Evolutionary conservation across 2,888 invertebrate genomes (phyloP), one percentile per base, ranked within the genome.

Genomic region (Idaea dimidiata): DNA sequence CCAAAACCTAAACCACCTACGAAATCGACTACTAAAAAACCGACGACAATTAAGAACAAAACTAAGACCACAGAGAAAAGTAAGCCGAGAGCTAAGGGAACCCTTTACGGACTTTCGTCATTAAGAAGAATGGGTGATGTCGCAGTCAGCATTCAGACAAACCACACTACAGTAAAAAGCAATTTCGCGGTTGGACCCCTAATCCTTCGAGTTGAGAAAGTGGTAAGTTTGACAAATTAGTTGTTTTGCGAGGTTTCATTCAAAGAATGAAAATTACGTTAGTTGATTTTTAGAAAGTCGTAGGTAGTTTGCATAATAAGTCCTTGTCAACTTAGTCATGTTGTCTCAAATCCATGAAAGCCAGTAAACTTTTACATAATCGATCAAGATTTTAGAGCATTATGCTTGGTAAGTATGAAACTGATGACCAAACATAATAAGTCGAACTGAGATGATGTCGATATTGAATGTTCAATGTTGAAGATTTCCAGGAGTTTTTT

Each of bases 101-200:
- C 96, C 0, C 87, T 97, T 57, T 97, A 96, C 68, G 97, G 97
- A 1, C 83, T 97, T 67, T 96, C 97, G 16, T 95, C 97, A 16
- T 86, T 97, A 75, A 95, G 95, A 79, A 94, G 97, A 76, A 95
- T 95, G 59, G 97, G 97, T 55, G 97, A 97, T 79, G 97, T 97
- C 7, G 94, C 94, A 61, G 96, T 97, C 58, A 96, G 95, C 81
- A 95, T 96, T 83, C 95, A 95, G 94, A 93, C 95, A 60, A 94
- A 96, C 77, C 95, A 96, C 77, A 97, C 97, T 3, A 97, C 96
- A 61, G 96, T 97, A 56, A 96, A 95, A 79, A 96, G 96, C 62
- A 96, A 96, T 83, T 97, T 97, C 81, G 94, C 95, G 18, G 89
- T 97, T 64, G 97, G 97, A 59, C 97, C 97, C 0, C 86, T 97